Evolutionary conservation across 2,797 vertebrate genomes (phyloP).

Genomic region (Onychomys torridus): DNA sequence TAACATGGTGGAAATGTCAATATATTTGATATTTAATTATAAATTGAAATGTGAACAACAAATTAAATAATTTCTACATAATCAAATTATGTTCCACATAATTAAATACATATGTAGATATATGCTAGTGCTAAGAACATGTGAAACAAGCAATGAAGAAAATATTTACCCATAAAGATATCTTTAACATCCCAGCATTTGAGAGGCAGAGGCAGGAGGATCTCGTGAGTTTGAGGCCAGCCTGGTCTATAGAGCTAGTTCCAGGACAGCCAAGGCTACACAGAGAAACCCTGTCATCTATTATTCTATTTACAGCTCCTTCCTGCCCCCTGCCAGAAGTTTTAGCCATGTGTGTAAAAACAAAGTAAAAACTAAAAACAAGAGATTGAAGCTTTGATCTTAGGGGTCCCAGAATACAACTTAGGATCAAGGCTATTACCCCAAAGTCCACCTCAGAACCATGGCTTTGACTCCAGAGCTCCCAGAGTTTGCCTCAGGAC

Average conservation of each 20-base stretch:
- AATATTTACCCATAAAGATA: not conserved
- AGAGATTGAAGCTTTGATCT: not conserved
- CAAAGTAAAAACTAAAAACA: not conserved
- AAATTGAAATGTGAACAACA: not conserved
- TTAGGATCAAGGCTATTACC: not conserved
- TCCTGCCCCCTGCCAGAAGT: not conserved
- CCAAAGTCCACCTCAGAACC: not conserved
- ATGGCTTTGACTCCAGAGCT: not conserved
- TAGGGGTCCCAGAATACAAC: not conserved
- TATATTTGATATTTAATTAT: not conserved
- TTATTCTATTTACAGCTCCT: not conserved
- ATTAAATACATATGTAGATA: not conserved
- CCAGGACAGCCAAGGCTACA: too few species aligned
- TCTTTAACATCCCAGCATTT: not conserved
- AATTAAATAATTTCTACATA: not conserved
- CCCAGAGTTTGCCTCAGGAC: not conserved
- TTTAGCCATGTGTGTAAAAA: not conserved
- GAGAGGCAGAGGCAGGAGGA: too few species aligned
- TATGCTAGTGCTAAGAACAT: not conserved
- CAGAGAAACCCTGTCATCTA: not conserved
- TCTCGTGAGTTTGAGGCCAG: too few species aligned
- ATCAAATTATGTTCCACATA: not conserved
- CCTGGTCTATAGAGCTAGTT: too few species aligned
- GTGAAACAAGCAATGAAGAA: not conserved
- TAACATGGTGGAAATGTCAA: not conserved